Percentiles rank a stretch among this genome's conserved stretches.
These are phyloP conservation scores for Archips xylosteana DNA, from an alignment of 2,888 invertebrate species.

Conservation along the genomic window DNA sequence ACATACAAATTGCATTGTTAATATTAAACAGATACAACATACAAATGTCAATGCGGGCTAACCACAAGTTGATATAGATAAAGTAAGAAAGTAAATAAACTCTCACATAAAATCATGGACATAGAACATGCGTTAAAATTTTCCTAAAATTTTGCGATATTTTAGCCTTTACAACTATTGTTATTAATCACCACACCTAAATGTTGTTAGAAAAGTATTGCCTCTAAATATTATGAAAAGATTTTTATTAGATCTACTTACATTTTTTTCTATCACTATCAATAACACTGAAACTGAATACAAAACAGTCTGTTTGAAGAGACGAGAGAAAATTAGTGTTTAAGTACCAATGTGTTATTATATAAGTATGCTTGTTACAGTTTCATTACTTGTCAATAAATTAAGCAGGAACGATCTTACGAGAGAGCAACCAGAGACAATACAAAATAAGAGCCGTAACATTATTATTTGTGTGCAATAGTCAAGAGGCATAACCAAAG, in stretches of 20 bases:
- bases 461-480: slow-evolving; percentile 71
- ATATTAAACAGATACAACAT: slow-evolving; percentile 70
- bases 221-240: slow-evolving; percentile 80
- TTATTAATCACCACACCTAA: slow-evolving; percentile 80
- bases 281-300: slow-evolving; percentile 69
- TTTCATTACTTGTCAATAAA: slow-evolving; percentile 47
- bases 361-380: slow-evolving; percentile 36
- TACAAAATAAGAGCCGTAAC: slow-evolving; percentile 57
- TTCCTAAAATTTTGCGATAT: slow-evolving; percentile 59
- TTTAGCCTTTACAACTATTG: slow-evolving; percentile 75
- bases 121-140: slow-evolving; percentile 66
- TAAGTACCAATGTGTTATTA: slow-evolving; percentile 41
- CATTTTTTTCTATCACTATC: slow-evolving; percentile 66
- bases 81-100: slow-evolving; percentile 70
- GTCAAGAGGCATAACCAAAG: slow-evolving; percentile 71
- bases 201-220: slow-evolving; percentile 83
- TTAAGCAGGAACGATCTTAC: slow-evolving; percentile 63
- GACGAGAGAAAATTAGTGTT: slow-evolving; percentile 40
- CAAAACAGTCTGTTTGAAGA: slow-evolving; percentile 59
- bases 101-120: slow-evolving; percentile 63
- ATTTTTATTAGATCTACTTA: slow-evolving; percentile 78
- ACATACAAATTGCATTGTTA: slow-evolving; percentile 75
- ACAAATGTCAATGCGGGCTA: slow-evolving; percentile 70
- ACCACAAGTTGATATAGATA: slow-evolving; percentile 65
- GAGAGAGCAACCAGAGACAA: slow-evolving; percentile 75